Percentiles rank a stretch among this genome's conserved stretches.
Conservation (phyloP, 2,888 invertebrate species). For the Brachycybe producta region DNA sequence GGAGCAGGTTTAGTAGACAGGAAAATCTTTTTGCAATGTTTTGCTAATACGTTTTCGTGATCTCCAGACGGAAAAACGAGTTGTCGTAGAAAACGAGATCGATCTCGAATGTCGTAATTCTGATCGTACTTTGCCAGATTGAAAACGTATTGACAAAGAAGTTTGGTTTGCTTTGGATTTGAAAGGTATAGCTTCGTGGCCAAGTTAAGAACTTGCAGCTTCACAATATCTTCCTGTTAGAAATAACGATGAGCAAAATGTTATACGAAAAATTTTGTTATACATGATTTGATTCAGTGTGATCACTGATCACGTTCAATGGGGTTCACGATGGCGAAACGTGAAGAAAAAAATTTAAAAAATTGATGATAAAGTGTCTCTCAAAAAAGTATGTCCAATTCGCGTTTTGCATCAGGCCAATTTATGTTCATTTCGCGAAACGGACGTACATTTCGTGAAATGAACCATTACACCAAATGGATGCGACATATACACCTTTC, state of each 20-base stretch:
- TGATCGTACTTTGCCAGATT: constrained; percentile 89
- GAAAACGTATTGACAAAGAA: constrained; percentile 84
- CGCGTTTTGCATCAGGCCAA: no score
- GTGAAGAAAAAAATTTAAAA: no score
- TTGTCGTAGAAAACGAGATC: constrained; percentile 74
- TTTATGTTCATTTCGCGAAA: no score
- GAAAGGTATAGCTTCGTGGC: constrained; percentile 85
- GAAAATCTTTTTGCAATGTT: constrained; percentile 69
- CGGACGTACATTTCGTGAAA: no score
- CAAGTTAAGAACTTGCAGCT: constrained; percentile 86
- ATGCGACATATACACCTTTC: no score
- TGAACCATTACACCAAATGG: no score
- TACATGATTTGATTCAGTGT: neutral
- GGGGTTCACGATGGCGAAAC: no score
- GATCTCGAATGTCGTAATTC: constrained; percentile 93
- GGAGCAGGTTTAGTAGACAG: constrained; percentile 89
- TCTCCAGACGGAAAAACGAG: constrained; percentile 53
- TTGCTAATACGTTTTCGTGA: constrained; percentile 42
- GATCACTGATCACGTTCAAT: no score
- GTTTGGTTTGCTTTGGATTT: constrained; percentile 68
- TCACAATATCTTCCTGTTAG: constrained; percentile 78
- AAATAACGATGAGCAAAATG: constrained; percentile 18
- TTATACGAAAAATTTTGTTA: constrained; percentile 14
- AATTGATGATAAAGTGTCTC: no score
- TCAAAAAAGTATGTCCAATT: no score